Percentiles rank a stretch among this genome's conserved stretches.
These are phyloP conservation scores for Paramormyrops kingsleyae DNA, from an alignment of 2,113 vertebrate genomes.

Conservation along the genomic window DNA sequence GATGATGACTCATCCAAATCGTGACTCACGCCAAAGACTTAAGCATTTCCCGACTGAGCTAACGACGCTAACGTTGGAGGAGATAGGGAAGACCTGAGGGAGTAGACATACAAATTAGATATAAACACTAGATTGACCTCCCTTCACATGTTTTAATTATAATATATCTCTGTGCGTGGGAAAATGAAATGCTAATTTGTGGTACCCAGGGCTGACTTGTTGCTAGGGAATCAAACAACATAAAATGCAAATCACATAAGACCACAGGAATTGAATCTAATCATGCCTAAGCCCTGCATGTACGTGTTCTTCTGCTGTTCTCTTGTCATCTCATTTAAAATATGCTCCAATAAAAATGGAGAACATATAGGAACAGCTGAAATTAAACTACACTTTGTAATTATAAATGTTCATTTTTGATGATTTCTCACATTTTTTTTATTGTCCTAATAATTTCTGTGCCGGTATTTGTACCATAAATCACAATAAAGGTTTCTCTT, in stretches of 20 bases:
- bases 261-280: not conserved
- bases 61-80: not conserved
- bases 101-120: not conserved
- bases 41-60: not conserved
- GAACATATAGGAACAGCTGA: not conserved
- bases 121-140: not conserved
- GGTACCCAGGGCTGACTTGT: not conserved
- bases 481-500: not conserved
- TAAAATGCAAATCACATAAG: not conserved
- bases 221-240: not conserved
- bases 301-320: not conserved
- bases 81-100: not conserved
- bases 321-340: not conserved
- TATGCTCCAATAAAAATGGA: not conserved
- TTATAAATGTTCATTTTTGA: not conserved
- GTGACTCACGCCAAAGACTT: slow-evolving; percentile 2
- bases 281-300: not conserved
- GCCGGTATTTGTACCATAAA: not conserved
- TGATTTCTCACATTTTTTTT: not conserved
- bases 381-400: not conserved
- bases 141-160: not conserved
- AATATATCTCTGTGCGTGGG: not conserved
- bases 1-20: not conserved
- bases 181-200: not conserved
- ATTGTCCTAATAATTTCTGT: not conserved